Evolutionary conservation across 2,113 vertebrate species (phyloP).

Genomic region (Dunckerocampus dactyliophorus): DNA sequence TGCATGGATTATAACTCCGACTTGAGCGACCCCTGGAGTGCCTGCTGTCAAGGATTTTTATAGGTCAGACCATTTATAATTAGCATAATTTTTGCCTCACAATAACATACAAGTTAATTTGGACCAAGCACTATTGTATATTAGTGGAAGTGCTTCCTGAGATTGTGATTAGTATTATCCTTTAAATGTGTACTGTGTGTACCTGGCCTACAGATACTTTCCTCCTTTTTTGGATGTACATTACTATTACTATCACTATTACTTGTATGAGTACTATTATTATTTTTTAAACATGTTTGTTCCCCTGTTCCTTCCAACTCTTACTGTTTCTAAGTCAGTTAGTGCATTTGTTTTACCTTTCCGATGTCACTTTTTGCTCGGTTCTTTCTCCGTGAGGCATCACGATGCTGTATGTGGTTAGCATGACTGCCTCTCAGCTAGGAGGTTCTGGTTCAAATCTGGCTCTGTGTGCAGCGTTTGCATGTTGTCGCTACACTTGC

Average conservation of each 20-base stretch:
- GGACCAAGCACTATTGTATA: neutral
- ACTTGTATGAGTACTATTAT: neutral
- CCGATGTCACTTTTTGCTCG: neutral
- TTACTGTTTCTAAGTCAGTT: neutral
- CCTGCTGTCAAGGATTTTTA: slow-evolving; percentile 8
- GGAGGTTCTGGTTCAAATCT: too few species aligned
- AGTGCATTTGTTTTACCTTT: neutral
- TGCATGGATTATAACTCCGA: slow-evolving; percentile 31
- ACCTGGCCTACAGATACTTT: slow-evolving; percentile 36
- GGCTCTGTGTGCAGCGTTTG: too few species aligned
- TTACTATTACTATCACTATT: neutral
- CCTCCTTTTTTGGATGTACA: slow-evolving; percentile 9
- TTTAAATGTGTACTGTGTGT: slow-evolving; percentile 9
- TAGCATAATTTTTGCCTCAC: neutral
- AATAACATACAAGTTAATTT: neutral
- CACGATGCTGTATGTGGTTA: too few species aligned
- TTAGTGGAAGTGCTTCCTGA: neutral
- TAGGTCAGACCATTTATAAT: slow-evolving; percentile 33
- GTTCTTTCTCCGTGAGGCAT: neutral
- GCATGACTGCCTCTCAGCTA: too few species aligned
- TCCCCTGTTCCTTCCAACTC: neutral
- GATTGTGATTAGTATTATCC: neutral
- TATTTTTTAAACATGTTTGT: neutral
- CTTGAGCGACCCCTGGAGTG: slow-evolving; percentile 44
- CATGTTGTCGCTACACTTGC: too few species aligned